These are phyloP conservation scores for Ephialtes manifestator DNA, from an alignment of 2,888 invertebrate species.

Conservation along the genomic window DNA sequence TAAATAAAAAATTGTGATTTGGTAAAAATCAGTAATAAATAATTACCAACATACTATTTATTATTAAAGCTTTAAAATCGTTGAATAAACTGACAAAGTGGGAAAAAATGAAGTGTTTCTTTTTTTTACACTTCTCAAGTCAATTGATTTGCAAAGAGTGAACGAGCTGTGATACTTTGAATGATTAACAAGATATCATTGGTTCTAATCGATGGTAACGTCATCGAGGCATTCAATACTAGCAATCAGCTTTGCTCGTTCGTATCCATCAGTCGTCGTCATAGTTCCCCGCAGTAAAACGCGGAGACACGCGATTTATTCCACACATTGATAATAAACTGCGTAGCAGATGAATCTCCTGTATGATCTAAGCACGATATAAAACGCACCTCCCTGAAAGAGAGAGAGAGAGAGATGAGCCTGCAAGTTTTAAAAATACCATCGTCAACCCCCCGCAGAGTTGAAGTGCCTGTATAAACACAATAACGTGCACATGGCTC, in stretches of 20 bases:
- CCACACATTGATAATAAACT: not conserved
- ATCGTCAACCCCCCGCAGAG: constrained; percentile 6
- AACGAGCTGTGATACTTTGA: not conserved
- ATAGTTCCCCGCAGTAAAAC: not conserved
- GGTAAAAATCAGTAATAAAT: no score
- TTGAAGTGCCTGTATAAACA: not conserved
- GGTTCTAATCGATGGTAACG: constrained; percentile 24
- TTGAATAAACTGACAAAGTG: no score
- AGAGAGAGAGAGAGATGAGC: not conserved
- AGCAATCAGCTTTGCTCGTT: not conserved
- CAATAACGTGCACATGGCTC: not conserved
- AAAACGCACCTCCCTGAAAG: not conserved
- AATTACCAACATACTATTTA: no score
- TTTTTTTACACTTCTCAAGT: not conserved
- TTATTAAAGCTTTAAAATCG: no score
- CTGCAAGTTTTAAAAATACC: constrained; percentile 36
- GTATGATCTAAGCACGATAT: not conserved
- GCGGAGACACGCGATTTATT: not conserved
- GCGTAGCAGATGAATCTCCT: not conserved
- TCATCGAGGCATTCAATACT: constrained; percentile 2
- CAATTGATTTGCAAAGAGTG: not conserved
- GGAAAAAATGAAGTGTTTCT: no score
- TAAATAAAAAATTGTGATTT: no score
- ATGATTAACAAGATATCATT: constrained; percentile 13
- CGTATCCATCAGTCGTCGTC: not conserved